Percentiles rank a stretch among this genome's conserved stretches.
These are phyloP conservation scores for Poecilobothrus nobilitatus DNA, from an alignment of 2,888 invertebrate species.

Conservation along the genomic window DNA sequence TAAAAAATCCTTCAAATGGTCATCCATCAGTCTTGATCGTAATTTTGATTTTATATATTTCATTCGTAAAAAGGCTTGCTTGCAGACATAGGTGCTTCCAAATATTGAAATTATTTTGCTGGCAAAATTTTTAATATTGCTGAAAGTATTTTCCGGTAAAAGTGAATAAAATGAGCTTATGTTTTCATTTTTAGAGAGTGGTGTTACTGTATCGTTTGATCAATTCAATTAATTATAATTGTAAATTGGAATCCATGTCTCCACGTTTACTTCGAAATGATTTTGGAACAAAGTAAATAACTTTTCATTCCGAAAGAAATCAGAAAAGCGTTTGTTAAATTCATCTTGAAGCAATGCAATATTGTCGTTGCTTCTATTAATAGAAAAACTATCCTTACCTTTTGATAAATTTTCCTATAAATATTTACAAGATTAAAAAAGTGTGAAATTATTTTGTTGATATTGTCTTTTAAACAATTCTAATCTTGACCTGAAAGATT, in stretches of 20 bases:
- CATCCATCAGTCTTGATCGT: constrained; percentile 7
- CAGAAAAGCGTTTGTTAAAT: not conserved
- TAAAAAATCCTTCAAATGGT: constrained; percentile 10
- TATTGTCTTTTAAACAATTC: too few relatives aligned
- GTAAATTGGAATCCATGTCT: constrained; percentile 11
- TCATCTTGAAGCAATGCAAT: constrained; percentile 7
- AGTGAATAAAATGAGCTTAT: constrained; percentile 9
- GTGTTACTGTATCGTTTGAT: constrained; percentile 9
- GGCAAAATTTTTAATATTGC: constrained; percentile 12
- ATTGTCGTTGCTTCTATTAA: not conserved
- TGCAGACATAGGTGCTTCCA: constrained; percentile 13
- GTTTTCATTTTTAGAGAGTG: constrained; percentile 10
- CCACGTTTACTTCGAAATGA: constrained; percentile 11
- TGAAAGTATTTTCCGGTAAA: constrained; percentile 9
- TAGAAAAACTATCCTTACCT: constrained; percentile 9
- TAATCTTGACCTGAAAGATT: too few relatives aligned
- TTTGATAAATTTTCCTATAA: not conserved
- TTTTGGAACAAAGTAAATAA: too few relatives aligned
- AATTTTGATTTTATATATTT: constrained; percentile 14
- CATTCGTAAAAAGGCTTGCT: constrained; percentile 10
- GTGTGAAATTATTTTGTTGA: too few relatives aligned
- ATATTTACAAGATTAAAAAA: constrained; percentile 2
- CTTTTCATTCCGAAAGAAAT: too few relatives aligned
- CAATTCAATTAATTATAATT: constrained; percentile 12
- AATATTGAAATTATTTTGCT: constrained; percentile 14